These are phyloP conservation scores for Norana najaformis DNA, from an alignment of 2,888 invertebrate genomes.

Conservation along the genomic window DNA sequence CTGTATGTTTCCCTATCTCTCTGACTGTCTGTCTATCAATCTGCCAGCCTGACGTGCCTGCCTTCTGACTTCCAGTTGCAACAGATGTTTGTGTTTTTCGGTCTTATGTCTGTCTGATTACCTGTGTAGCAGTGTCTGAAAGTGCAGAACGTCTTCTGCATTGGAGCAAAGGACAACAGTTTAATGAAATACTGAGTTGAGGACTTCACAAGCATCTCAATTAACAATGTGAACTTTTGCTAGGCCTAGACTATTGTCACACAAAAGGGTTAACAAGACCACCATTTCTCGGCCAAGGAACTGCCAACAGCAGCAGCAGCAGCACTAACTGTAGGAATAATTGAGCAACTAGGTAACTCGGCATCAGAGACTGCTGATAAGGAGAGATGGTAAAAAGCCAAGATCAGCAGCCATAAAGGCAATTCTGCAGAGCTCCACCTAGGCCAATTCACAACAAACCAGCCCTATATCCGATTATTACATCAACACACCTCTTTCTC, in stretches of 20 bases:
- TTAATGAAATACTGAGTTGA: background rate
- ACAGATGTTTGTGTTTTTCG: background rate
- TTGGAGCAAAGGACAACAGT: background rate
- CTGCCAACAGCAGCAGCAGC: background rate
- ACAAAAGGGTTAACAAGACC: background rate
- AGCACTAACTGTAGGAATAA: background rate
- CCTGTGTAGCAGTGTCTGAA: background rate
- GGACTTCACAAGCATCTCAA: background rate
- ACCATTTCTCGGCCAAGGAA: background rate
- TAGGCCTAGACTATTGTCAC: background rate
- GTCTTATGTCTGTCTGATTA: background rate
- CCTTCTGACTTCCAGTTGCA: conserved; percentile 1
- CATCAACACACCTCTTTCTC: background rate
- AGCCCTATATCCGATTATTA: background rate
- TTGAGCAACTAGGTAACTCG: background rate
- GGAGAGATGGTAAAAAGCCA: background rate
- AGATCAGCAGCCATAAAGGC: background rate
- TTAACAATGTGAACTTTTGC: background rate
- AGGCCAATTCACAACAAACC: background rate
- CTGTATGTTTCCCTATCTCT: background rate
- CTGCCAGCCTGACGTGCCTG: background rate
- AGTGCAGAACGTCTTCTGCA: background rate
- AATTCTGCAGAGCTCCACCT: background rate
- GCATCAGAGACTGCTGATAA: background rate
- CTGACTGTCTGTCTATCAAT: background rate